Percentiles rank a stretch among this genome's conserved stretches.
Conservation (phyloP, 2,113 vertebrate genomes). For the Nesoenas mayeri region DNA sequence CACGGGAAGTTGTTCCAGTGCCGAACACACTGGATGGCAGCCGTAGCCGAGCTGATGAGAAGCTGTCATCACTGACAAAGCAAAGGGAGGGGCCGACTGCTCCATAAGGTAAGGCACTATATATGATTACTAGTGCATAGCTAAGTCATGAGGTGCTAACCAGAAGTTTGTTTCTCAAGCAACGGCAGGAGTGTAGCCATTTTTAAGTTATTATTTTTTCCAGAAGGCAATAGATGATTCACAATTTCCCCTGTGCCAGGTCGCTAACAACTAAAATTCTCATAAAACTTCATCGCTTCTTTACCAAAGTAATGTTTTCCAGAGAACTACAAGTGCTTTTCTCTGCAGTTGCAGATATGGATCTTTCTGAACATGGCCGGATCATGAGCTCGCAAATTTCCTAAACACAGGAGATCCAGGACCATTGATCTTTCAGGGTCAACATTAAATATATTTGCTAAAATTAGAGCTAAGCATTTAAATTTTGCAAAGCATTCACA, state of each 20-base stretch:
- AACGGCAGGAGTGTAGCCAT: not conserved
- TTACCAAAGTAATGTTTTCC: constrained; percentile 6
- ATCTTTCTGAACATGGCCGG: not conserved
- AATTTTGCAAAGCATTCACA: not conserved
- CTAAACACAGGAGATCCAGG: not conserved
- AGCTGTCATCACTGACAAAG: not conserved
- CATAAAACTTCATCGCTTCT: not conserved
- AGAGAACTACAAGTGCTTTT: not conserved
- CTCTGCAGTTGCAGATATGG: not conserved
- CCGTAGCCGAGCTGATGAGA: not conserved
- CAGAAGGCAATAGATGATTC: not conserved
- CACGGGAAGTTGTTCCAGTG: not conserved
- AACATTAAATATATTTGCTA: not conserved
- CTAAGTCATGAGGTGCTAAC: constrained; percentile 1
- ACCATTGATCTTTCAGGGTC: not conserved
- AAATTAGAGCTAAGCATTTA: not conserved
- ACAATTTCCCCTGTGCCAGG: not conserved
- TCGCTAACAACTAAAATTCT: not conserved
- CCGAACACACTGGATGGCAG: not conserved
- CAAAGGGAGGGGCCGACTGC: not conserved
- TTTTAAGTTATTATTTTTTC: not conserved
- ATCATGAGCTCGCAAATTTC: not conserved
- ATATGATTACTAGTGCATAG: not conserved
- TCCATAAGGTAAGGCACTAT: not conserved
- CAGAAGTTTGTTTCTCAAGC: not conserved